Evolutionary conservation across 2,797 vertebrate species (phyloP).

Genomic region (Gallirallus australis): DNA sequence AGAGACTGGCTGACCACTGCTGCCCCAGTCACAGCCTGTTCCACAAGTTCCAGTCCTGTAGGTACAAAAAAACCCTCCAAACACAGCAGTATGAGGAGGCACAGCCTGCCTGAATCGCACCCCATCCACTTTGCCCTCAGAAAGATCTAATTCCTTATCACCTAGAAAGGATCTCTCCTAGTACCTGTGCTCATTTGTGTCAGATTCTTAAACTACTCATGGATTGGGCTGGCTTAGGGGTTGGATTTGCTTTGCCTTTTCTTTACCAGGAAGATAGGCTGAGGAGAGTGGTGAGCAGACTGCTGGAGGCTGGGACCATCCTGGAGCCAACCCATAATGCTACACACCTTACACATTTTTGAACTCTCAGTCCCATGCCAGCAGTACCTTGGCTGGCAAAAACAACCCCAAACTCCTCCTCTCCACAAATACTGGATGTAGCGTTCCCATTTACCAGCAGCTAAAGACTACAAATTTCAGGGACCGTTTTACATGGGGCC

Average conservation of each 20-base stretch:
- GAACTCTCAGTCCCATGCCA: neutral
- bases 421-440: neutral
- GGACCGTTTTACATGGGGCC: neutral
- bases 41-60: neutral
- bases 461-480: neutral
- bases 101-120: constrained; percentile 22
- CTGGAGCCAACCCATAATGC: neutral
- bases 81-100: constrained; percentile 8
- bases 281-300: neutral
- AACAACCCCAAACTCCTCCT: neutral
- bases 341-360: too few relatives aligned
- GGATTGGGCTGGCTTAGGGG: neutral
- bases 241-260: accelerated
- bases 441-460: neutral
- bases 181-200: neutral
- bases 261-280: neutral
- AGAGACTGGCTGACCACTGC: neutral
- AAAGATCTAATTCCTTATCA: neutral
- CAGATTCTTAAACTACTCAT: neutral
- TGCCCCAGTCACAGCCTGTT: neutral
- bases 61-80: constrained; percentile 28
- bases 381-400: neutral
- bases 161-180: neutral
- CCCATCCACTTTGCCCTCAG: neutral
- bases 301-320: neutral